phyloP scores from a whole-genome alignment of 2,888 invertebrate species.

The Odontomyia ornata region DNA sequence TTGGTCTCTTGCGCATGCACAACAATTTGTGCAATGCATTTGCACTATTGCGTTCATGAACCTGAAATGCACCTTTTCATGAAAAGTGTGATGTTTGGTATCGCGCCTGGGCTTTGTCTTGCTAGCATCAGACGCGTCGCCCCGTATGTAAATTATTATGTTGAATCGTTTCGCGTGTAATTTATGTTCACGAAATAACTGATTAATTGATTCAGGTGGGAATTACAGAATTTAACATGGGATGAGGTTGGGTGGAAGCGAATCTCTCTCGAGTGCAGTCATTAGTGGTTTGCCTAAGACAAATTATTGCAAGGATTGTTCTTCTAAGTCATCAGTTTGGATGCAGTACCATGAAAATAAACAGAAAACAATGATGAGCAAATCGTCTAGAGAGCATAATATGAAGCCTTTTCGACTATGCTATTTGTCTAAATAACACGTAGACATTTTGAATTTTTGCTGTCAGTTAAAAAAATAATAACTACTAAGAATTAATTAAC shows the following conservation, averaged over 20 bases:
- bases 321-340: too few relatives aligned
- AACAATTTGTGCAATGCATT: slow-evolving; percentile 2
- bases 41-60: slow-evolving; percentile 25
- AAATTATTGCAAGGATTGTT: background rate
- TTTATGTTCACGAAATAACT: slow-evolving; percentile 50
- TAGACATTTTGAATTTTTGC: too few relatives aligned
- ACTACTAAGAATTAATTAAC: too few relatives aligned
- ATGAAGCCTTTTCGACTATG: too few relatives aligned
- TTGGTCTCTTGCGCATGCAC: background rate
- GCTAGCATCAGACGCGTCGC: background rate
- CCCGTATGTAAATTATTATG: slow-evolving; percentile 42
- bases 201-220: slow-evolving; percentile 49
- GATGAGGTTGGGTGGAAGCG: background rate
- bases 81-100: slow-evolving; percentile 32
- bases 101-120: slow-evolving; percentile 14
- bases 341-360: too few relatives aligned
- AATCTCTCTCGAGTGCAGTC: background rate
- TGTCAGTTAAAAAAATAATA: too few relatives aligned
- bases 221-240: slow-evolving; percentile 38
- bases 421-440: too few relatives aligned
- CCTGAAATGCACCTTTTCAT: slow-evolving; percentile 22
- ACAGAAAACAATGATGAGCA: too few relatives aligned
- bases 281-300: slow-evolving; percentile 24
- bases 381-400: too few relatives aligned
- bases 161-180: slow-evolving; percentile 44